Conservation (phyloP, 2,797 vertebrate species). For the Capromys pilorides region DNA sequence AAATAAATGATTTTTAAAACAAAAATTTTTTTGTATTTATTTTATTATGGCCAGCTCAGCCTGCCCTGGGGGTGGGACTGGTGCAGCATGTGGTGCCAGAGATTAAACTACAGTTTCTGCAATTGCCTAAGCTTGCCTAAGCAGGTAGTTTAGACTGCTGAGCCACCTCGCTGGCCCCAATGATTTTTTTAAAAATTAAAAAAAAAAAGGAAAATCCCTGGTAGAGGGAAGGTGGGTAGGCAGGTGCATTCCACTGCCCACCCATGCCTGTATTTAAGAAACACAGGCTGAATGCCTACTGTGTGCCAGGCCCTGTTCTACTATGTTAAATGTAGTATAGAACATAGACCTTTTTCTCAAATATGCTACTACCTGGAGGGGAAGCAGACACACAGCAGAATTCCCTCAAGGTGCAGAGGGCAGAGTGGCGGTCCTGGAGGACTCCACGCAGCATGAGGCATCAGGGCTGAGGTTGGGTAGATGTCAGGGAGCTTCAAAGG, state of each 20-base stretch:
- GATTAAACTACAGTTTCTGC: too few relatives aligned
- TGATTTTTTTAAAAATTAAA: too few relatives aligned
- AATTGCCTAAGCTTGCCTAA: too few relatives aligned
- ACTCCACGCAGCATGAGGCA: background rate
- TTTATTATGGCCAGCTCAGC: too few relatives aligned
- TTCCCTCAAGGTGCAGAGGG: background rate
- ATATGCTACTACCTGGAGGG: background rate
- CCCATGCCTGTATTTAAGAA: background rate
- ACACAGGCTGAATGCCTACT: background rate
- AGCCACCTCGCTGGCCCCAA: too few relatives aligned
- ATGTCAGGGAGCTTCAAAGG: background rate
- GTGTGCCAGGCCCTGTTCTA: background rate
- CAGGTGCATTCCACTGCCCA: background rate
- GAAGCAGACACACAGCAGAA: background rate
- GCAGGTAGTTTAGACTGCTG: too few relatives aligned
- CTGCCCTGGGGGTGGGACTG: too few relatives aligned
- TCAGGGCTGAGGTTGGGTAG: constrained; percentile 14
- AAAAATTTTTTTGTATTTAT: too few relatives aligned
- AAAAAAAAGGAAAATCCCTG: too few relatives aligned
- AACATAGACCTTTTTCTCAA: background rate
- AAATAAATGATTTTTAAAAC: too few relatives aligned
- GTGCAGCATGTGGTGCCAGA: too few relatives aligned
- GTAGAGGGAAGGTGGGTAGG: accelerated
- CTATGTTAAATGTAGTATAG: background rate
- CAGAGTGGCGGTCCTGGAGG: background rate